These are phyloP conservation scores for Syngnathoides biaculeatus DNA, from an alignment of 2,113 vertebrate genomes.

Conservation along the genomic window DNA sequence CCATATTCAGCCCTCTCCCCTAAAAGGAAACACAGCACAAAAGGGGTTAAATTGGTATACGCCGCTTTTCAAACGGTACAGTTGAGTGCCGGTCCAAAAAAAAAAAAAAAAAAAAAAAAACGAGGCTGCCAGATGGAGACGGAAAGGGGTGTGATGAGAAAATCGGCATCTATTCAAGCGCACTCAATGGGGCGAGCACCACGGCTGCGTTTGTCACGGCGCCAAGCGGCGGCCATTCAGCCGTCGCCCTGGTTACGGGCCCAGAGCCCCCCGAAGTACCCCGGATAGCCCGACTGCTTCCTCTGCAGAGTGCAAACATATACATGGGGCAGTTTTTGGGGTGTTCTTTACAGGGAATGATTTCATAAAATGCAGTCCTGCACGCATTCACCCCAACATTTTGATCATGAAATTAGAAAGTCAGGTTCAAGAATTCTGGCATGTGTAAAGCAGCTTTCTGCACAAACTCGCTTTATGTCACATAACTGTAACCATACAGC, in stretches of 20 bases:
- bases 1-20: conserved; percentile 92
- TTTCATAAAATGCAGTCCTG: conserved; percentile 16
- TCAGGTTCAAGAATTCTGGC: conserved; percentile 26
- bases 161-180: conserved; percentile 60
- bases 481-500: conserved; percentile 26
- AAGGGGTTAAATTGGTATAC: conserved; percentile 44
- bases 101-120: conserved; percentile 1
- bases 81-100: conserved; percentile 39
- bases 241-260: conserved; percentile 66
- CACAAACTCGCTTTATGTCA: conserved; percentile 39
- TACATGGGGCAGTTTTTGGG: conserved; percentile 47
- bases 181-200: conserved; percentile 55
- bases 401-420: conserved; percentile 44
- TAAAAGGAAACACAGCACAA: conserved; percentile 53
- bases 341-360: conserved; percentile 33
- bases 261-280: conserved; percentile 51
- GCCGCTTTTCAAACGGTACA: conserved; percentile 35
- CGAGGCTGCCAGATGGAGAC: conserved; percentile 58
- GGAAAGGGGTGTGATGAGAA: conserved; percentile 60
- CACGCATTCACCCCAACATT: conserved; percentile 8
- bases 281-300: conserved; percentile 35
- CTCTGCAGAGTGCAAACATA: conserved; percentile 43
- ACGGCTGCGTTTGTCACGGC: conserved; percentile 54
- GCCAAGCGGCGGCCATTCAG: conserved; percentile 67
- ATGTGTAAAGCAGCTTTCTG: conserved; percentile 39